Base-by-base conservation (phyloP, 1,140 invertebrate genomes). In the Drosophila bifasciata region DNA sequence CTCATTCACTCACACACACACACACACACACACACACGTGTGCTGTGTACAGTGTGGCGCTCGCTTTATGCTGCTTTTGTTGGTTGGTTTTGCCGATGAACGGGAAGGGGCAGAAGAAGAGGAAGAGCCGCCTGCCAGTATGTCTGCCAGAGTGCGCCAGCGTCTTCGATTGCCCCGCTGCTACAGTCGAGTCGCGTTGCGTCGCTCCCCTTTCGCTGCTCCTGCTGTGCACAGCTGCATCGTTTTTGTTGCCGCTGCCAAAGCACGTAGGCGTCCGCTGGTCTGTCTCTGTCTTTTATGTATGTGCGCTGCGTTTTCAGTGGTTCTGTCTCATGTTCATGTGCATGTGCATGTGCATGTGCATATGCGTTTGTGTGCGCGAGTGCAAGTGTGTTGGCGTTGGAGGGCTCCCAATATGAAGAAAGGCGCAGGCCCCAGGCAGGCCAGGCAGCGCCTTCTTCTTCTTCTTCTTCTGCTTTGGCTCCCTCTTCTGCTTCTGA, bases 101-200 rank as follows among this genome's bases (percentile, higher is more conserved):
- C 19, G 19, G 19, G 19, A 19, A 56, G 50, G 51, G 66, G 48
- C 28, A 25, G 40, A 16, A 21, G 60, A 58, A 62, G 56, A 70
- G 44, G 66, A 76, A 77, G 62, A 73, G 68, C 63, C 60, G 80
- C 72, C 80, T 86, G 80, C 80, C 80, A 85, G 81, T 77, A 70
- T 85, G 80, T 85, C 80, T 85, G 81, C 80, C 80, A 85, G 68
- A 72, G 81, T 80, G 81, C 80, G 80, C 80, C 76, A 84, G 73
- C 67, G 70, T 74, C 70, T 73, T 72, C 50, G 49, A 71, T 48
- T 19, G 9, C 52, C 28, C 8, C 15, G 36, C 68, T 49, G 43
- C 45, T 39, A 9, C 23, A 48, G 17, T 25, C 39, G 32, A 2
- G 19, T 19, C 19, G 19, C 67, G 40, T 41, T 25, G 16, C 60